Conservation (phyloP, 2,113 vertebrate genomes). For the Oostethus manadensis region DNA sequence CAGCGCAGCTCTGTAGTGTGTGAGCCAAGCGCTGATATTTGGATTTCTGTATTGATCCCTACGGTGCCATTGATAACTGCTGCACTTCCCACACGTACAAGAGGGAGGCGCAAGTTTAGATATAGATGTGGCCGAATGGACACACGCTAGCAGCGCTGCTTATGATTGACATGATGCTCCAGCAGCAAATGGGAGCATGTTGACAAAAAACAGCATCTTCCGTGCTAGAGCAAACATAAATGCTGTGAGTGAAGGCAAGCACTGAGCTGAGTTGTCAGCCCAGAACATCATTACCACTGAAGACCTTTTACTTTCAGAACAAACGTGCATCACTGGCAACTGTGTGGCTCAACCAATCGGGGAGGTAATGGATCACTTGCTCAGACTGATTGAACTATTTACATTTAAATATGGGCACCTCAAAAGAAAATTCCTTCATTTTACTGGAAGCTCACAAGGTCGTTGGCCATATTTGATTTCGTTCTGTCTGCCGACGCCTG, state of each 20-base stretch:
- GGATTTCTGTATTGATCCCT: no score
- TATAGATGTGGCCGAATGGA: not conserved
- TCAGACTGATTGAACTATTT: not conserved
- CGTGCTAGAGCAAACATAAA: constrained; percentile 16
- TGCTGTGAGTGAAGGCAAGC: not conserved
- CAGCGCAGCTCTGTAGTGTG: no score
- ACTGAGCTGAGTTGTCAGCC: no score
- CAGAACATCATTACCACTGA: not conserved
- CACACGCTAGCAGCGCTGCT: not conserved
- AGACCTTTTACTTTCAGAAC: no score
- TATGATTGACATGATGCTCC: not conserved
- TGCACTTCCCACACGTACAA: not conserved
- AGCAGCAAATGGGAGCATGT: constrained; percentile 7
- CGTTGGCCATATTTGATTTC: no score
- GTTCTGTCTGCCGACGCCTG: not conserved
- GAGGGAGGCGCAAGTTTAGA: not conserved
- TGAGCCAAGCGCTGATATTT: no score
- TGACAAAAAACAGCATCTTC: not conserved
- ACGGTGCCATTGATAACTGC: no score
- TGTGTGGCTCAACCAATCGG: not conserved
- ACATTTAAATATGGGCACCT: not conserved
- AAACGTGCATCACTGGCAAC: not conserved
- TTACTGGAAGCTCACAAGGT: not conserved
- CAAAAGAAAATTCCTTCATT: not conserved
- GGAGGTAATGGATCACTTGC: not conserved